Evolutionary conservation across 2,888 invertebrate species (phyloP), one percentile per base, ranked within the genome.

Genomic region (Ceraclea dissimilis): DNA sequence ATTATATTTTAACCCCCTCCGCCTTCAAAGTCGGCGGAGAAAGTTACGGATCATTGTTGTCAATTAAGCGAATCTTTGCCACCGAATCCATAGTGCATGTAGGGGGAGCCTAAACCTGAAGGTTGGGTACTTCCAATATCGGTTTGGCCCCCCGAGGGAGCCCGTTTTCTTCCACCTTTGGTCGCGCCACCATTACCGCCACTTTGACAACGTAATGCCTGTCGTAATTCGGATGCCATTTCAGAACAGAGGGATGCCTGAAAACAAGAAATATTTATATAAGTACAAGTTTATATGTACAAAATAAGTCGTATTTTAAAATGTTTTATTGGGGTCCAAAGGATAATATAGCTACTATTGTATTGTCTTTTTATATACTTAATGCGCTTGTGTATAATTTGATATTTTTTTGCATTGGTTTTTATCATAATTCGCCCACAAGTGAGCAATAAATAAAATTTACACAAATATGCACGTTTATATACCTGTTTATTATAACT

Each of bases 201-300:
- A 17, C 59, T 58, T 52, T 61, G 61, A 66, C 85, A 85, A 68
- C 84, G 82, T 65, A 87, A 70, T 60, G 84, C 85, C 64, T 83
- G 83, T 63, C 83, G 80, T 64, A 86, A 76, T 71, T 88, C 87
- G 59, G 82, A 80, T 60, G 83, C 82, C 84, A 87, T 85, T 75
- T 86, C 86, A 64, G 83, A 81, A 71, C 85, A 85, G 65, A 86
- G 76, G 56, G 86, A 84, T 61, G 82, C 82, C 86, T 87, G 77
- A 60, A 71, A 67, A 21, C 18, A 18, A 2, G 17, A 31, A 50
- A 50, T 8, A 10, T 6, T 19, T 31, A 31, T n/a, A n/a, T n/a
- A n/a, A n/a, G n/a, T n/a, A 26, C 26, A 26, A 26, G 26, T 6
- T 26, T 26, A 26, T 4, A 6, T 26, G 4, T 10, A 26, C 43